Conservation (phyloP, 2,888 invertebrate genomes). For the Rhamphomyia laevipes region DNA sequence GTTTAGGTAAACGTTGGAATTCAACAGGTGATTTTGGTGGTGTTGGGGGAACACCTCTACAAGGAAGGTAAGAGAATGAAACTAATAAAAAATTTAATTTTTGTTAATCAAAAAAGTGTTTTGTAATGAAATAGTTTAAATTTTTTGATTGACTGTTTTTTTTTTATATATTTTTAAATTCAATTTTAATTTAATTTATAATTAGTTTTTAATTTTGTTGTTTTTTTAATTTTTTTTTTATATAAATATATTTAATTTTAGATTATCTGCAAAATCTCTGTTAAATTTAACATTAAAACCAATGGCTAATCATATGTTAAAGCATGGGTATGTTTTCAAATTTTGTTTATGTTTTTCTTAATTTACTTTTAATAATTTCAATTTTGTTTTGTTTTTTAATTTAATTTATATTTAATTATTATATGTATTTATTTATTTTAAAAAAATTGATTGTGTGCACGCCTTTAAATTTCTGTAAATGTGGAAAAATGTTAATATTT, state of each 20-base stretch:
- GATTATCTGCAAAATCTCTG: conserved; percentile 61
- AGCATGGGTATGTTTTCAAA: conserved; percentile 54
- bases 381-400: conserved; percentile 4
- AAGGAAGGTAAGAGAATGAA: conserved; percentile 34
- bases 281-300: conserved; percentile 56
- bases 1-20: conserved; percentile 63
- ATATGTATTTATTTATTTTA: background rate
- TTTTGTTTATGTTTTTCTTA: conserved; percentile 18
- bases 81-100: background rate
- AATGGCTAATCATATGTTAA: conserved; percentile 46
- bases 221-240: conserved; percentile 42
- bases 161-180: conserved; percentile 3
- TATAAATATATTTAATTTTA: conserved; percentile 38
- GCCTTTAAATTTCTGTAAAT: too few species aligned
- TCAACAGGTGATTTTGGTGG: conserved; percentile 71
- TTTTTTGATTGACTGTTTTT: too few species aligned
- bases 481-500: too few species aligned
- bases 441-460: background rate
- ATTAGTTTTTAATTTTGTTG: conserved; percentile 25
- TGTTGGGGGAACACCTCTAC: conserved; percentile 17
- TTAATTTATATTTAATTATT: background rate
- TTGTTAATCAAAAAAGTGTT: too few species aligned
- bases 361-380: conserved; percentile 12
- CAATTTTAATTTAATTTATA: conserved; percentile 8
- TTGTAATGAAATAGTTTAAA: too few species aligned